Conservation (phyloP, 2,888 invertebrate species). For the Drosophila anomalata region DNA sequence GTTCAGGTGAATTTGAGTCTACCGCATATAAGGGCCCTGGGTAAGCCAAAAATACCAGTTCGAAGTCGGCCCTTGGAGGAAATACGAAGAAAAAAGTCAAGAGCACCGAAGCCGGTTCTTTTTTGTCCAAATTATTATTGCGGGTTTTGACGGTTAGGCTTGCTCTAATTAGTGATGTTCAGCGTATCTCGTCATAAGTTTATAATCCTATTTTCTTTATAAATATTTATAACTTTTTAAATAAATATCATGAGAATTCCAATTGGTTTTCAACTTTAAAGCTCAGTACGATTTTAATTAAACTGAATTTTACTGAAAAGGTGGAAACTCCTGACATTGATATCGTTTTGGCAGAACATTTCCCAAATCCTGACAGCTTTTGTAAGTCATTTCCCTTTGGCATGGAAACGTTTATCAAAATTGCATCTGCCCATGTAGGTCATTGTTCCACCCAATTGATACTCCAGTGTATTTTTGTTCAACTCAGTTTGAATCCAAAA, state of each 20-base stretch:
- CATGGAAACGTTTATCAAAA: constrained; percentile 90
- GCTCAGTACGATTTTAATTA: too few relatives aligned
- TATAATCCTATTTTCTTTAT: background rate
- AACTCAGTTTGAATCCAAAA: background rate
- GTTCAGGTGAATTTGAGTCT: background rate
- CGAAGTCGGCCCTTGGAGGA: background rate
- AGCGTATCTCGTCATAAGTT: background rate
- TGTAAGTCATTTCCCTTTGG: constrained; percentile 88
- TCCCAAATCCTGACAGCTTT: constrained; percentile 17
- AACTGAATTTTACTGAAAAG: too few relatives aligned
- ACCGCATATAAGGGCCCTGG: constrained; percentile 32
- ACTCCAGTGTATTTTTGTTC: background rate
- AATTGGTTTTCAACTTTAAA: too few relatives aligned
- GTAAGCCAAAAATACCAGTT: constrained; percentile 41
- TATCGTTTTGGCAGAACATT: constrained; percentile 86
- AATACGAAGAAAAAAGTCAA: background rate
- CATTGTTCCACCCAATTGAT: background rate
- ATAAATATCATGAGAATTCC: too few relatives aligned
- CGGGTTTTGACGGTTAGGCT: background rate
- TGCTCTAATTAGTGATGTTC: too few relatives aligned
- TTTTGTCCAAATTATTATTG: background rate
- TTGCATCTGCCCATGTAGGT: constrained; percentile 82
- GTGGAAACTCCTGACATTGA: constrained; percentile 83
- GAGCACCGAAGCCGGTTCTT: background rate
- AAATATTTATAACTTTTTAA: too few relatives aligned